phyloP scores from a whole-genome alignment of 2,797 vertebrate genomes.

The Myripristis jacobus region DNA sequence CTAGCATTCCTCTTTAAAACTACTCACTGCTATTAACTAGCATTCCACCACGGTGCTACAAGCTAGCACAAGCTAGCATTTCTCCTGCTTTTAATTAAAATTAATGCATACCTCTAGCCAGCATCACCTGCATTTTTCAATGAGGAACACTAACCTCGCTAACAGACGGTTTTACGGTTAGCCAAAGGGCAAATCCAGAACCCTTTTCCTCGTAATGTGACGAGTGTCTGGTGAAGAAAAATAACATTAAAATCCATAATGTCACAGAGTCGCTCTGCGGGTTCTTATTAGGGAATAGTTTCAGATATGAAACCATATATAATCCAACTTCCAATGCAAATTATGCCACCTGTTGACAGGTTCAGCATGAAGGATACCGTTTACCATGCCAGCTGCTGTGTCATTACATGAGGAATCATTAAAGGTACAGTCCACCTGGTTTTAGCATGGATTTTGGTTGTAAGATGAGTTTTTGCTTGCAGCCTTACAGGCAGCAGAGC shows the following conservation, averaged over 20 bases:
- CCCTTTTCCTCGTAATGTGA: conserved; percentile 44
- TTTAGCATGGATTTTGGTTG: too few species aligned
- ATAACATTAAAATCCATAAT: conserved; percentile 47
- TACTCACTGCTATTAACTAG: too few species aligned
- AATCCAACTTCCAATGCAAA: too few species aligned
- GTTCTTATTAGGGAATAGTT: conserved; percentile 50
- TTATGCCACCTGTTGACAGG: background rate
- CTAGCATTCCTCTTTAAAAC: too few species aligned
- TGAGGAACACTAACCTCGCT: conserved; percentile 44
- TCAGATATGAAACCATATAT: conserved; percentile 15
- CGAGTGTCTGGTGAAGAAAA: conserved; percentile 53
- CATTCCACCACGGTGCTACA: background rate
- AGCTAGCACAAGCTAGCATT: too few species aligned
- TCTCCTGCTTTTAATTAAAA: too few species aligned
- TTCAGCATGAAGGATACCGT: too few species aligned
- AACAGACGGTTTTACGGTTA: conserved; percentile 15
- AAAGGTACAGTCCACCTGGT: too few species aligned
- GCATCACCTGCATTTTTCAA: background rate
- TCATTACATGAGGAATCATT: too few species aligned
- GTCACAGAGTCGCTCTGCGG: conserved; percentile 44
- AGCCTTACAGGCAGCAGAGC: too few species aligned
- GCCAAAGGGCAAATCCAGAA: conserved; percentile 38
- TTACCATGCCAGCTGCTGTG: too few species aligned
- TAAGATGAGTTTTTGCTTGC: too few species aligned
- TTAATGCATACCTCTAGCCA: background rate